phyloP scores from a whole-genome alignment of 37 sponge, comb jelly and placozoan genomes.

The Haliclona indistincta region DNA sequence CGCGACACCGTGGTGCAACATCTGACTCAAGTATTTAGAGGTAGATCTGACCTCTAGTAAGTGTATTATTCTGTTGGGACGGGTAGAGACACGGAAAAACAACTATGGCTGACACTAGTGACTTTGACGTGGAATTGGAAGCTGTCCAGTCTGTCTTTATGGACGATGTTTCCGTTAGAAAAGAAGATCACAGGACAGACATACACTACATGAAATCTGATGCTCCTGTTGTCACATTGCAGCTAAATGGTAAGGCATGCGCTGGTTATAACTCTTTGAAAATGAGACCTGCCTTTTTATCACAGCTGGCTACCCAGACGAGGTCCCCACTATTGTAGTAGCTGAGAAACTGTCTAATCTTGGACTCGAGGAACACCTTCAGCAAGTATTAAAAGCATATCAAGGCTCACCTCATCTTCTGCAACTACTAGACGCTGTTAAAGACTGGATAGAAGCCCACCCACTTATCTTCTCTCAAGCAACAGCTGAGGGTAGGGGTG shows the following conservation, averaged over 20 bases:
- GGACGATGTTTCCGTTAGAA: conserved; percentile 14
- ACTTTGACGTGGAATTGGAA: conserved; percentile 43
- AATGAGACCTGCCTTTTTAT: neutral
- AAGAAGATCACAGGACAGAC: neutral
- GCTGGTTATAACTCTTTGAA: neutral
- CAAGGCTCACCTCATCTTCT: conserved; percentile 55
- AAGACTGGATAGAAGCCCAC: conserved; percentile 40
- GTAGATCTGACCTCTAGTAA: too few relatives aligned
- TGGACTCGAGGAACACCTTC: conserved; percentile 31
- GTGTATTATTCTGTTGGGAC: too few relatives aligned
- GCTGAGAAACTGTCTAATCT: conserved; percentile 13
- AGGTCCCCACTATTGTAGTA: conserved; percentile 15
- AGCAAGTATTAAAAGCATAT: neutral
- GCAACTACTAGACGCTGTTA: conserved; percentile 19
- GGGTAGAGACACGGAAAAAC: too few relatives aligned
- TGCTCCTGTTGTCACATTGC: conserved; percentile 11
- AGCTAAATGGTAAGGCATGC: neutral
- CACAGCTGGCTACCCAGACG: conserved; percentile 52
- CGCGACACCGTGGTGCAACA: too few relatives aligned
- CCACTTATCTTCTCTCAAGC: neutral
- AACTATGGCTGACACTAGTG: too few relatives aligned
- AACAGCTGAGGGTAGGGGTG: neutral
- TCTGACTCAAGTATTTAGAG: too few relatives aligned
- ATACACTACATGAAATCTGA: neutral
- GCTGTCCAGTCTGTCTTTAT: conserved; percentile 31